These are phyloP conservation scores for Nasonovia ribisnigri DNA, from an alignment of 2,888 invertebrate genomes.

Conservation along the genomic window DNA sequence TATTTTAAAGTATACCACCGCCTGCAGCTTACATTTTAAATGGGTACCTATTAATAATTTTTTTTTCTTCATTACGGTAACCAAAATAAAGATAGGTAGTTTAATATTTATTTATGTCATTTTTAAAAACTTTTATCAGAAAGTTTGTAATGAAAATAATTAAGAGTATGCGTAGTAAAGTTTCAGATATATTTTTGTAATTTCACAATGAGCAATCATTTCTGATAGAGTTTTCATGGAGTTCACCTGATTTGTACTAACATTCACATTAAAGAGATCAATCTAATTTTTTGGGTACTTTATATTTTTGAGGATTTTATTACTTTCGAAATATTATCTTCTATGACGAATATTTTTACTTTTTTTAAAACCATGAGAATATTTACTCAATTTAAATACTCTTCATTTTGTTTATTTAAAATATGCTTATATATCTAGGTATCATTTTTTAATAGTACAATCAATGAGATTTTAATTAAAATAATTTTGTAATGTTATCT, in stretches of 20 bases:
- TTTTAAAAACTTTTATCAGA: constrained; percentile 4
- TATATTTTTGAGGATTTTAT: too few relatives aligned
- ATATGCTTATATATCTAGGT: too few relatives aligned
- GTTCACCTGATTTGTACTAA: neutral
- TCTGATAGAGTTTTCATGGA: neutral
- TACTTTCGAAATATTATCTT: too few relatives aligned
- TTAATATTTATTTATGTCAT: neutral
- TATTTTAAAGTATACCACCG: neutral
- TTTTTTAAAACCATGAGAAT: too few relatives aligned
- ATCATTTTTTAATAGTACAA: too few relatives aligned
- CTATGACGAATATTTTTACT: too few relatives aligned
- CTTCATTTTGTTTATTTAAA: too few relatives aligned
- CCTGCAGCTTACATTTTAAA: neutral
- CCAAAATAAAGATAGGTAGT: neutral
- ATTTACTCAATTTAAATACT: too few relatives aligned
- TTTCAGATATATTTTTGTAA: neutral
- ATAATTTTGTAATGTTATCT: too few relatives aligned
- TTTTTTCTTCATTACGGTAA: neutral
- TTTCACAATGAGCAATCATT: neutral
- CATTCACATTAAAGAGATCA: neutral
- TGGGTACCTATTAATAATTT: neutral
- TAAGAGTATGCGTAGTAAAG: neutral
- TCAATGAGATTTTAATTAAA: too few relatives aligned
- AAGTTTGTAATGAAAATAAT: neutral
- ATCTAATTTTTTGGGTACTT: too few relatives aligned